Evolutionary conservation across 2,113 vertebrate genomes (phyloP).

Genomic region (Piprites chloris): DNA sequence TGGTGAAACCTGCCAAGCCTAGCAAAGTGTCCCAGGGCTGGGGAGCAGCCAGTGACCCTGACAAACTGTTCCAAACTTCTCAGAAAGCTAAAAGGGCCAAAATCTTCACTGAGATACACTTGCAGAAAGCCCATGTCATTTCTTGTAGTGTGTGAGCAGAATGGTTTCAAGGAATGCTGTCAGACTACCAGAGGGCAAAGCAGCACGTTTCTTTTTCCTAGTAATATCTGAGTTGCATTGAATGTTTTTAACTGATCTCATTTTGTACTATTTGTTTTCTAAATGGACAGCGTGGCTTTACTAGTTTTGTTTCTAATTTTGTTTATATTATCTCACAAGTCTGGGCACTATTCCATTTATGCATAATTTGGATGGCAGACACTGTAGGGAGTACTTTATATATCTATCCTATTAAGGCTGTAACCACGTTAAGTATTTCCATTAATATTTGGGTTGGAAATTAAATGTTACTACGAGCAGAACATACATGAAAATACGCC

Average conservation of each 20-base stretch:
- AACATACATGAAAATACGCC: background rate
- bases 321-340: background rate
- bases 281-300: background rate
- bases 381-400: background rate
- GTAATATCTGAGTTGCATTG: background rate
- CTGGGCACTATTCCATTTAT: background rate
- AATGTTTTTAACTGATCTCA: background rate
- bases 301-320: background rate
- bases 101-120: background rate
- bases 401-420: background rate
- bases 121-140: background rate
- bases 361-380: background rate
- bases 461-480: background rate
- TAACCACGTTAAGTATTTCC: background rate
- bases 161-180: background rate
- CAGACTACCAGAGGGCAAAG: background rate
- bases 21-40: background rate
- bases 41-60: background rate
- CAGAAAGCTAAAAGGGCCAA: background rate
- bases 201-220: background rate
- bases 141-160: background rate
- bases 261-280: background rate
- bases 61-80: background rate
- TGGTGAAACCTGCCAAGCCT: background rate
- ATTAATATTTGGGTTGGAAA: background rate